A percentile compares a stretch with the other conserved stretches of the same genome.
Evolutionary conservation across 2,888 invertebrate genomes (phyloP).

Genomic region (Chymomyza amoena): DNA sequence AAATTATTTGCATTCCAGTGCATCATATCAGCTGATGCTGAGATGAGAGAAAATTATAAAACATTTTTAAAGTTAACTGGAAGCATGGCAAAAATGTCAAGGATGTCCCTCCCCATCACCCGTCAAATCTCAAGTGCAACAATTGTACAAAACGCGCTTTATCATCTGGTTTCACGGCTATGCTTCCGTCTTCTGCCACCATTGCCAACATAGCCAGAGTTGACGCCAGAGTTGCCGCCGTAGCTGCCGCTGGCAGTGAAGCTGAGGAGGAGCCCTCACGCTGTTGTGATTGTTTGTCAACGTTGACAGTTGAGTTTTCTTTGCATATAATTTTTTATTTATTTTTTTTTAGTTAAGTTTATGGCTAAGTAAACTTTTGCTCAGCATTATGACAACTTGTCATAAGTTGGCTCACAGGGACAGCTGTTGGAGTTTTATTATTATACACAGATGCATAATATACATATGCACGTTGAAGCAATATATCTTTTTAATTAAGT

Average conservation of each 20-base stretch:
- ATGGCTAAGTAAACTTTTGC: slow-evolving; percentile 35
- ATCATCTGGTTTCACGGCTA: slow-evolving; percentile 24
- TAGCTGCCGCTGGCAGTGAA: not conserved
- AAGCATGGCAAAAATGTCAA: slow-evolving; percentile 3
- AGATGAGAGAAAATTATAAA: slow-evolving; percentile 23
- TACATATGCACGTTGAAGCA: not conserved
- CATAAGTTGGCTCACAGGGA: not conserved
- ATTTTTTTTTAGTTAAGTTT: not conserved
- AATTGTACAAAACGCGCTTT: slow-evolving; percentile 34
- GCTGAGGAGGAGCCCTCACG: no score
- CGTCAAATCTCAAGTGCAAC: slow-evolving; percentile 32
- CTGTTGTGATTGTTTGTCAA: not conserved
- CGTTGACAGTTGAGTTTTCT: slow-evolving; percentile 5
- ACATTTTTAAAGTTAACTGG: slow-evolving; percentile 35
- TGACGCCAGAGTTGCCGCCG: slow-evolving; percentile 18
- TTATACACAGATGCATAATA: not conserved
- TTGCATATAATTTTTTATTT: not conserved
- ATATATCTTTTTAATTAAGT: not conserved
- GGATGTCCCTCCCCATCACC: not conserved
- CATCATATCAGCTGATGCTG: not conserved
- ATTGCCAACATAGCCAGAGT: slow-evolving; percentile 17
- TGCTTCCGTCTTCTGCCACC: not conserved
- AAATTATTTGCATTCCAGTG: slow-evolving; percentile 11
- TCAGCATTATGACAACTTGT: slow-evolving; percentile 26
- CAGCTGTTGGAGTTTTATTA: not conserved